Conservation (phyloP, 2,797 vertebrate genomes). For the Coendou prehensilis region DNA sequence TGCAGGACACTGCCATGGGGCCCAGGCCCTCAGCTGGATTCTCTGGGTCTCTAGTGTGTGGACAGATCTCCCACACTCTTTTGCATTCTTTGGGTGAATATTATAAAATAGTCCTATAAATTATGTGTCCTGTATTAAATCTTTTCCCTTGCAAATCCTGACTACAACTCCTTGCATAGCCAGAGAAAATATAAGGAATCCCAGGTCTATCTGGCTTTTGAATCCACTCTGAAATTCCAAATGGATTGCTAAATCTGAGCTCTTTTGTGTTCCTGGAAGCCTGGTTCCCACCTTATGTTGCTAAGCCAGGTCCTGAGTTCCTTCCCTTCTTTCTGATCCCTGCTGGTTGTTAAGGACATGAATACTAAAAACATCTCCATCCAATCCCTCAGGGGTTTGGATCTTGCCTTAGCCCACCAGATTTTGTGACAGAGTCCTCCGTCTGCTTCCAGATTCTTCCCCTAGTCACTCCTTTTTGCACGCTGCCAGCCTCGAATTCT, state of each 20-base stretch:
- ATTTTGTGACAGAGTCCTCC: neutral
- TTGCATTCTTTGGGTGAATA: too few relatives aligned
- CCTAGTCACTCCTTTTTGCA: neutral
- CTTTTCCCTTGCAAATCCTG: neutral
- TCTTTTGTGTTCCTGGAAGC: neutral
- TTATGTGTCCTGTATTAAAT: neutral
- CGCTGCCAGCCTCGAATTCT: neutral
- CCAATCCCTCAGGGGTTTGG: neutral
- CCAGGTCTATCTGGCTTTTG: neutral
- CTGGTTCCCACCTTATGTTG: neutral
- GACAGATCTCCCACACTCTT: neutral
- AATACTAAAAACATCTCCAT: neutral
- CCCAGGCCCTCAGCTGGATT: neutral
- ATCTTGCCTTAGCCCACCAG: neutral
- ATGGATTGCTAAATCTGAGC: neutral
- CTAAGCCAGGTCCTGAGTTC: neutral
- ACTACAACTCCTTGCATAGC: neutral
- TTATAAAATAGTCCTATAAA: too few relatives aligned
- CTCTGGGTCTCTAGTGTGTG: neutral
- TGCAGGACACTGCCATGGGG: too few relatives aligned
- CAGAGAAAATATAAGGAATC: neutral
- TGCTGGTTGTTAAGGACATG: neutral
- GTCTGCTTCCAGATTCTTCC: neutral
- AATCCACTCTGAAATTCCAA: neutral
- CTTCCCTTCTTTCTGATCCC: neutral